phyloP scores from a whole-genome alignment of 2,113 vertebrate species.

The Brachyistius frenatus region DNA sequence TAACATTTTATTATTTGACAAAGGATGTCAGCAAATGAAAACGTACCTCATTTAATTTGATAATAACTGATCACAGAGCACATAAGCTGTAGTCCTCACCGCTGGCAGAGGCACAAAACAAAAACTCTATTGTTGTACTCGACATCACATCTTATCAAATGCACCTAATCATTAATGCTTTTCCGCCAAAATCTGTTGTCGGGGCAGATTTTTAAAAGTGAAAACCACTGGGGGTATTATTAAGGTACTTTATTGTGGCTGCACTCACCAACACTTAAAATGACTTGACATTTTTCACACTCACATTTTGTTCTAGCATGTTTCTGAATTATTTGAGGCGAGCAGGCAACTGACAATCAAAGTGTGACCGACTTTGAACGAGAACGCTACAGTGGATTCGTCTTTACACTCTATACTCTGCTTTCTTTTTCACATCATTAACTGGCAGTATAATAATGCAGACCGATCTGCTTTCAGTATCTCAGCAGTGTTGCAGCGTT shows the following conservation, averaged over 20 bases:
- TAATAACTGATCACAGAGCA: conserved; percentile 4
- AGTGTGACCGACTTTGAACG: conserved; percentile 29
- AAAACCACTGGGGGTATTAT: not conserved
- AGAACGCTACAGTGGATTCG: conserved; percentile 15
- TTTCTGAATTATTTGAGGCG: not conserved
- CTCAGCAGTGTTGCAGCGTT: conserved; percentile 31
- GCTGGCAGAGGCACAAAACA: not conserved
- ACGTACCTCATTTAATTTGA: conserved; percentile 38
- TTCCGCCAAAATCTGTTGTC: conserved; percentile 18
- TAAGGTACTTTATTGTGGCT: not conserved
- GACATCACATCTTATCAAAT: not conserved
- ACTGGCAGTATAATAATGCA: conserved; percentile 14
- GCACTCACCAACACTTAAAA: conserved; percentile 18
- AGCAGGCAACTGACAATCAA: conserved; percentile 62
- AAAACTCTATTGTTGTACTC: not conserved
- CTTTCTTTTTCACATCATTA: conserved; percentile 9
- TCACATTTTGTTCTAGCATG: conserved; percentile 8
- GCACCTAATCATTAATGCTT: not conserved
- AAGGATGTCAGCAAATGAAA: conserved; percentile 18
- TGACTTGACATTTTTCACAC: not conserved
- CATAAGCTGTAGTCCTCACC: not conserved
- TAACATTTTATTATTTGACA: conserved; percentile 23
- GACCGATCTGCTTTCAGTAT: conserved; percentile 5
- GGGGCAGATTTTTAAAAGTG: conserved; percentile 5
- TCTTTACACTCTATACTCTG: not conserved